Conservation (phyloP, 2,797 vertebrate species). For the Eptatretus atami region DNA sequence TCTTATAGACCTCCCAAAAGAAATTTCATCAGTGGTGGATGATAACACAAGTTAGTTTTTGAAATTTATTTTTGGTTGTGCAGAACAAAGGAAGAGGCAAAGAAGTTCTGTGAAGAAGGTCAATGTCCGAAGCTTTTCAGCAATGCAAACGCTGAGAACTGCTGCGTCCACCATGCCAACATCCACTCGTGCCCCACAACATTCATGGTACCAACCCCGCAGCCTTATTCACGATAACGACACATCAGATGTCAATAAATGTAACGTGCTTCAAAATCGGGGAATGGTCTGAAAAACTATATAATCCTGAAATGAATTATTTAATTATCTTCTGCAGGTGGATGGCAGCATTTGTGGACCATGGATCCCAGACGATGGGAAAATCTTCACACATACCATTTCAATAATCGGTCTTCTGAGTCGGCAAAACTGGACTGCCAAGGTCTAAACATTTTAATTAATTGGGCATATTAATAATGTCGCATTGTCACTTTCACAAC, state of each 20-base stretch:
- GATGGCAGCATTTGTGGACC: slow-evolving; percentile 34
- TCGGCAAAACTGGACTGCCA: slow-evolving; percentile 37
- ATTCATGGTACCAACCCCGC: slow-evolving; percentile 14
- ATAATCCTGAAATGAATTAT: too few relatives aligned
- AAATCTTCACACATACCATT: slow-evolving; percentile 40
- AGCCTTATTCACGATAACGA: too few relatives aligned
- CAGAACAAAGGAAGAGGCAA: slow-evolving; percentile 13
- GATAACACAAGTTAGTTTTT: too few relatives aligned
- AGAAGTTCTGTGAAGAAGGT: slow-evolving; percentile 29
- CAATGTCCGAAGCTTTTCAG: slow-evolving; percentile 32
- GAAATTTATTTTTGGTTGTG: too few relatives aligned
- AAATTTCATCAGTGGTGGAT: too few relatives aligned
- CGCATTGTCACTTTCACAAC: not conserved
- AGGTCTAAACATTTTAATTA: slow-evolving; percentile 14
- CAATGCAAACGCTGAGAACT: slow-evolving; percentile 31
- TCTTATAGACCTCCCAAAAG: too few relatives aligned
- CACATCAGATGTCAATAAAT: too few relatives aligned
- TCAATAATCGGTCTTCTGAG: slow-evolving; percentile 34
- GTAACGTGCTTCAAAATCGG: too few relatives aligned
- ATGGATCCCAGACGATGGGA: slow-evolving; percentile 40
- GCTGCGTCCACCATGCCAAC: slow-evolving; percentile 39
- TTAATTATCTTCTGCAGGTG: slow-evolving; percentile 11
- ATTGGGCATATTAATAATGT: not conserved
- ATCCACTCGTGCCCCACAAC: slow-evolving; percentile 41
- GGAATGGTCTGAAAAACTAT: too few relatives aligned